Evolutionary conservation across 2,113 vertebrate genomes (phyloP), one percentile per base, ranked within the genome.

Genomic region (Alexandromys fortis): DNA sequence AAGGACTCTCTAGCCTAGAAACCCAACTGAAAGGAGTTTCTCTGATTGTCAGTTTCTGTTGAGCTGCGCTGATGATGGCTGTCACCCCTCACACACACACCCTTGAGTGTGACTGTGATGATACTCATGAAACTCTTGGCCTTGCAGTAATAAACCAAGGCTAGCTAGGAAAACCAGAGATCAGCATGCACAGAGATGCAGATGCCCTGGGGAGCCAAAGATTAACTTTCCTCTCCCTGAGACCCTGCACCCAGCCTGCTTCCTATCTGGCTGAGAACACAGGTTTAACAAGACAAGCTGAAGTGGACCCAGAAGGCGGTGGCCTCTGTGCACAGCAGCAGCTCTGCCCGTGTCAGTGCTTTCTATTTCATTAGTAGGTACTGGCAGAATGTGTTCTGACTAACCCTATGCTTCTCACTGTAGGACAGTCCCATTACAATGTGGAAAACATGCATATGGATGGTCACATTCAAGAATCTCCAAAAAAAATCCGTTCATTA

Each of bases 1-100:
- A 78, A 73, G 87, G 96, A 92, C 70, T 94, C 79, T 94, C 81
- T 86, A n/a, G 70, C n/a, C 67, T 93, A n/a, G 72, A 96, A 96
- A 70, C 2, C 92, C 45, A 77, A 45, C 12, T 12, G 8, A 49
- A 81, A 70, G 17, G 47, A 33, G 47, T 35, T 38, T 45, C 33
- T 61, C 45, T 58, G 58, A 58, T 58, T 5, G 12, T 73, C 35
- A 12, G 28, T 90, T 94, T 92, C 38, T 58, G 5, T 82, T 42
- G 52, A 79, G 67, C 65, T 89, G n/a, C 63, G 24, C 49, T 73
- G 28, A 81, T 88, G 68, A 83, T 87, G 33, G 35, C n/a, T 65
- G 52, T 68, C 55, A 49, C 13, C 88, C 70, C 55, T 73, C 42
- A 14, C 35, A 14, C 79, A 95, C 28, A 33, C 76, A 49, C 8